A percentile compares a stretch with the other conserved stretches of the same genome.
These are phyloP conservation scores for Brachypterus glaber DNA, from an alignment of 2,888 invertebrate genomes.

Conservation along the genomic window DNA sequence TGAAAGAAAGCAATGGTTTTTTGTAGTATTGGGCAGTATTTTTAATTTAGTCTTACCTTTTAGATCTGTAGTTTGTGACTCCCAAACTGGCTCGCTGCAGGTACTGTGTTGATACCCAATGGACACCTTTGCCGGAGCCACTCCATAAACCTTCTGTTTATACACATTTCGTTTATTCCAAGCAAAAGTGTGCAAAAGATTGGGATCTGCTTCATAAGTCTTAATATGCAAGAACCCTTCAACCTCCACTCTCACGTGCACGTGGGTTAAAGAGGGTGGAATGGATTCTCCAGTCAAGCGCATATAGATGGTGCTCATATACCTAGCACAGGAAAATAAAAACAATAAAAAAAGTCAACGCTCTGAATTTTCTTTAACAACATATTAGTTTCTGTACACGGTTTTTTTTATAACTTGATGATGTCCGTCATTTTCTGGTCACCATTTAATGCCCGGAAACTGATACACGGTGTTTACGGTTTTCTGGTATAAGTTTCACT, in stretches of 20 bases:
- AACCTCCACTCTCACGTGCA: conserved; percentile 82
- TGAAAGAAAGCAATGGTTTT: too few species aligned
- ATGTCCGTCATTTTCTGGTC: too few species aligned
- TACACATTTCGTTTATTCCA: conserved; percentile 99
- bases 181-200: conserved; percentile 89
- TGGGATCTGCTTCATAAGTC: conserved; percentile 92
- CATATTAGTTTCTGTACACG: too few species aligned
- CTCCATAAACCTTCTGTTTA: conserved; percentile 87
- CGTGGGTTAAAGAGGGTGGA: conserved; percentile 72
- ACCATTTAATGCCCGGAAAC: too few species aligned
- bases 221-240: conserved; percentile 88
- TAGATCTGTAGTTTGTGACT: conserved; percentile 84
- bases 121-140: conserved; percentile 78
- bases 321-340: too few species aligned
- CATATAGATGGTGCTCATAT: conserved; percentile 86
- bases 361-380: too few species aligned
- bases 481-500: too few species aligned
- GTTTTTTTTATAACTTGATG: too few species aligned
- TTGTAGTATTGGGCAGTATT: too few species aligned
- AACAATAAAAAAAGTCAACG: too few species aligned
- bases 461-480: too few species aligned
- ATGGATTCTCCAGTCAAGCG: conserved; percentile 72
- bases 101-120: conserved; percentile 91
- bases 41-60: too few species aligned
- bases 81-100: conserved; percentile 86